Evolutionary conservation across 2,113 vertebrate species (phyloP).

Genomic region (Leptosomus discolor): DNA sequence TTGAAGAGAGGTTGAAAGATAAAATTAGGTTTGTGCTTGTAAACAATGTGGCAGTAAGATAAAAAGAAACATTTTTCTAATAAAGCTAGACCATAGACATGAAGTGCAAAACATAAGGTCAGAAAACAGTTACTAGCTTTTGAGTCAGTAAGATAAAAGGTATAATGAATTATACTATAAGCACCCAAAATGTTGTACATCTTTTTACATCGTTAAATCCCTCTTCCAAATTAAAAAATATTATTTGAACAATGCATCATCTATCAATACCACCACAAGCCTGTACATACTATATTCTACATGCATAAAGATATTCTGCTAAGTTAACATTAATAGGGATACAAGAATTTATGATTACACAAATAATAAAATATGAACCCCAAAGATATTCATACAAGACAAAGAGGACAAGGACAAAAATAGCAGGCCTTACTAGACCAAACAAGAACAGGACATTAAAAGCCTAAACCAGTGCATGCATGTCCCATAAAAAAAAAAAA

Average conservation of each 20-base stretch:
- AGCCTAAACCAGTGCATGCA: constrained; percentile 45
- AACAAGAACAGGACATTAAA: constrained; percentile 50
- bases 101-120: constrained; percentile 68
- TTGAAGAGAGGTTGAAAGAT: constrained; percentile 77
- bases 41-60: constrained; percentile 74
- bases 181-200: constrained; percentile 54
- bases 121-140: constrained; percentile 69
- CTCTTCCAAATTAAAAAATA: constrained; percentile 65
- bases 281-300: neutral
- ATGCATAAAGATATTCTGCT: neutral
- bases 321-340: neutral
- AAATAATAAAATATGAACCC: constrained; percentile 25
- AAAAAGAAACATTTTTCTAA: constrained; percentile 76
- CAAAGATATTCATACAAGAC: constrained; percentile 27
- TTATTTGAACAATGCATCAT: constrained; percentile 69
- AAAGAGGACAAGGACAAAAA: neutral
- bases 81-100: constrained; percentile 70
- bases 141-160: constrained; percentile 74
- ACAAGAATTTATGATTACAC: neutral
- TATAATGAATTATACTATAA: constrained; percentile 75
- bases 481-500: constrained; percentile 59
- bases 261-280: constrained; percentile 7
- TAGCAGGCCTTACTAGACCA: constrained; percentile 48
- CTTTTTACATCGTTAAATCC: constrained; percentile 63
- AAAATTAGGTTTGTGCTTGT: constrained; percentile 79